Base-by-base conservation (phyloP, 2,888 invertebrate genomes). In the Ecdyonurus torrentis region DNA sequence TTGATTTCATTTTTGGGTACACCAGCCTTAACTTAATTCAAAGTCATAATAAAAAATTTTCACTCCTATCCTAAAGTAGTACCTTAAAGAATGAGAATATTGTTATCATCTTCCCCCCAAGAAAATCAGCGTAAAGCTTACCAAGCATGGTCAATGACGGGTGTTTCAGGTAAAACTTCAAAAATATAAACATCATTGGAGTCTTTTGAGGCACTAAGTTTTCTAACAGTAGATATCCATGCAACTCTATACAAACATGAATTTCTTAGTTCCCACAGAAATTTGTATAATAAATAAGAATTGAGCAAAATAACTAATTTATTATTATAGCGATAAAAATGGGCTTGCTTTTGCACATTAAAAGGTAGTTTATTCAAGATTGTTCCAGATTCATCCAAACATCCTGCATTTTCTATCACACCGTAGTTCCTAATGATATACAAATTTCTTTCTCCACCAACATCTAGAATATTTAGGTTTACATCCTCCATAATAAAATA, bases 101-200 rank as follows among this genome's bases (percentile, higher is more conserved):
- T n/a, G n/a, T n/a, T n/a, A n/a, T n/a, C n/a, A n/a, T n/a, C n/a
- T n/a, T n/a, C n/a, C n/a, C n/a, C n/a, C n/a, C n/a, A n/a, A n/a
- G n/a, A n/a, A n/a, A n/a, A n/a, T n/a, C n/a, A n/a, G n/a, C n/a
- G n/a, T n/a, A n/a, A n/a, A n/a, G n/a, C 59, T 63, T 37, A 63
- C 63, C 63, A 63, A 23, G 63, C 24, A 20, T 59, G 52, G 15
- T 63, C 63, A 24, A 63, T 58, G 19, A 52, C 23, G 20, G 19
- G 5, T 19, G 10, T 23, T 15, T 23, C 52, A 2, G 63, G 63
- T 1, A 50, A 58, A 52, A 63, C 52, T 37, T 55, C 55, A 55
- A 18, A 55, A n/a, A 55, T 55, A n/a, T 20, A 37, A 37, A 37
- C 37, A 10, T 37, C 37, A 10, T 37, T 37, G 15, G 37, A 10